Conservation (phyloP, 2,797 vertebrate species). For the Anabas testudineus region DNA sequence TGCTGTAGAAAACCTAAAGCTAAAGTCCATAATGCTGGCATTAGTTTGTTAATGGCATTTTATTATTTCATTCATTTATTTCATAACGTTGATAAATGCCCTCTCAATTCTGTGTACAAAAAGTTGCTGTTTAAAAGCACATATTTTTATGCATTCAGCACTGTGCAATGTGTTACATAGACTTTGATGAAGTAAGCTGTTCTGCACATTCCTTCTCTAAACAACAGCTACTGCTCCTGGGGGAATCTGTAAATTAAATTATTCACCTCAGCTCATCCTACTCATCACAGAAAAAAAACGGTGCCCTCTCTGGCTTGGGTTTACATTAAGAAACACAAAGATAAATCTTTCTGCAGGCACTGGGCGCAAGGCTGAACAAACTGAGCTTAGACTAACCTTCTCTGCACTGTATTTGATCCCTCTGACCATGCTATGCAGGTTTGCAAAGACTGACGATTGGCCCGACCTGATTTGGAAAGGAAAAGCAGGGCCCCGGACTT, state of each 20-base stretch:
- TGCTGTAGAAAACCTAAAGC: too few species aligned
- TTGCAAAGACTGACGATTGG: not conserved
- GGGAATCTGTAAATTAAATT: conserved; percentile 15
- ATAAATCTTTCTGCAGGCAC: conserved; percentile 34
- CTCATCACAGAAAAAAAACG: conserved; percentile 7
- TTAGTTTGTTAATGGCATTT: too few species aligned
- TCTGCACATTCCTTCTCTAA: conserved; percentile 6
- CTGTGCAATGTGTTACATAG: not conserved
- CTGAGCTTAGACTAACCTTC: conserved; percentile 25
- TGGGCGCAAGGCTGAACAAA: conserved; percentile 37
- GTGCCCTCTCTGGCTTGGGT: conserved; percentile 13
- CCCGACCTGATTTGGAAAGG: not conserved
- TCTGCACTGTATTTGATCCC: not conserved
- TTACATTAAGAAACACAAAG: conserved; percentile 33
- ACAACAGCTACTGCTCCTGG: not conserved
- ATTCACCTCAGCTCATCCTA: conserved; percentile 4
- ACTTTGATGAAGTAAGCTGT: not conserved
- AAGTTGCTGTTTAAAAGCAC: too few species aligned
- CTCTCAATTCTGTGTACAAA: not conserved
- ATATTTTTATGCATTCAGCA: not conserved
- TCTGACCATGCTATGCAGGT: conserved; percentile 27
- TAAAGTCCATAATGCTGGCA: too few species aligned
- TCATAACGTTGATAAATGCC: too few species aligned
- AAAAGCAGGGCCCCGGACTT: conserved; percentile 18
- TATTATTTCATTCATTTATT: not conserved